A percentile compares a stretch with the other conserved stretches of the same genome.
Conservation (phyloP, 2,797 vertebrate species). For the Eutrigla gurnardus region DNA sequence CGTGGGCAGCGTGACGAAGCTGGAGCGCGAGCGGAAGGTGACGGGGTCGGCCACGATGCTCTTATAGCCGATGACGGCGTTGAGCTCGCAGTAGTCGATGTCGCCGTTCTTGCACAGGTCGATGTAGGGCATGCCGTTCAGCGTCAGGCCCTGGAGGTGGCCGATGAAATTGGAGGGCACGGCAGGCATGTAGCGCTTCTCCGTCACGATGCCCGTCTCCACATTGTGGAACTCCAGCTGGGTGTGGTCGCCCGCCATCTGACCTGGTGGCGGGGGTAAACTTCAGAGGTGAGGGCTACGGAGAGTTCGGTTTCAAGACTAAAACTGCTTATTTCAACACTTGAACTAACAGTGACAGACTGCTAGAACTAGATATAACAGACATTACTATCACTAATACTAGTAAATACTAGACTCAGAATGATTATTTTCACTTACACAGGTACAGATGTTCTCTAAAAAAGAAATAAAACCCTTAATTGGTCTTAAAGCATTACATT, state of each 20-base stretch:
- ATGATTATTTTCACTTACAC: slow-evolving; percentile 42
- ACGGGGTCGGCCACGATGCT: slow-evolving; percentile 98
- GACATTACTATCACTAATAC: not conserved
- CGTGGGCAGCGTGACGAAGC: slow-evolving; percentile 95
- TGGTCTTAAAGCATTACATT: slow-evolving; percentile 18
- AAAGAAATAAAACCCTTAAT: slow-evolving; percentile 43
- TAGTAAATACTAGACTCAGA: not conserved
- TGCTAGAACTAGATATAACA: not conserved
- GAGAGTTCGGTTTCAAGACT: slow-evolving; percentile 24
- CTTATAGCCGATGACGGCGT: slow-evolving; percentile 97
- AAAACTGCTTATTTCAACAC: not conserved
- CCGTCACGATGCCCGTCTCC: slow-evolving; percentile 98
- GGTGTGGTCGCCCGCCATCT: slow-evolving; percentile 98
- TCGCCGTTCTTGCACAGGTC: slow-evolving; percentile 99
- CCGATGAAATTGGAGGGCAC: slow-evolving; percentile 99
- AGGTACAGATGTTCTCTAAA: slow-evolving; percentile 46
- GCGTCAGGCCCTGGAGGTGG: slow-evolving; percentile 96
- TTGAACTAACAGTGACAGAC: slow-evolving; percentile 8
- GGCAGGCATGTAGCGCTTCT: slow-evolving; percentile 94
- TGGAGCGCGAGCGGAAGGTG: slow-evolving; percentile 98
- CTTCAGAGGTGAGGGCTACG: slow-evolving; percentile 65
- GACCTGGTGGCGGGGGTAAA: slow-evolving; percentile 86
- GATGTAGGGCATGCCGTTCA: slow-evolving; percentile 99
- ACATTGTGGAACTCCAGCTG: slow-evolving; percentile 99
- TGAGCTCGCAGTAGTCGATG: slow-evolving; percentile 99